Evolutionary conservation across 1,140 invertebrate species (phyloP).

Genomic region (Bombus turneri): DNA sequence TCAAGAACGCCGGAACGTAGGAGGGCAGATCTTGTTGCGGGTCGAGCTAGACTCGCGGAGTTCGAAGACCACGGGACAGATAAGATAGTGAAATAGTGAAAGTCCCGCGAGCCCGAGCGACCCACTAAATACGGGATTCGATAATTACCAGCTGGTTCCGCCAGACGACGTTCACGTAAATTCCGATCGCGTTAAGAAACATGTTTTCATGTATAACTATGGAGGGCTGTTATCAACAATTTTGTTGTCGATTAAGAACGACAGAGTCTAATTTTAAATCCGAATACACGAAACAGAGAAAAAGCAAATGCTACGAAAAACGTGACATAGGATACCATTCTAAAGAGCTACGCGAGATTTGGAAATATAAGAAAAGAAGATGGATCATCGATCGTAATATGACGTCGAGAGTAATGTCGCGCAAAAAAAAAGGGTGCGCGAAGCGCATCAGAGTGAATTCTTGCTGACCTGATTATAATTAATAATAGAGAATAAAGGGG

Average conservation of each 20-base stretch:
- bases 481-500: conserved; percentile 13
- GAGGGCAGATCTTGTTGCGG: conserved; percentile 52
- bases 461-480: conserved; percentile 4
- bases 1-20: conserved; percentile 40
- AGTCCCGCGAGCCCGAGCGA: conserved; percentile 28
- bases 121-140: conserved; percentile 34
- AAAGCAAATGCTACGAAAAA: not conserved
- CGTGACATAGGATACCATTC: rapidly evolving
- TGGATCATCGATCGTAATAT: not conserved
- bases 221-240: not conserved
- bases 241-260: not conserved
- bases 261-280: not conserved
- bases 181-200: not conserved
- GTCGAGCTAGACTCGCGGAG: conserved; percentile 17
- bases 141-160: conserved; percentile 28
- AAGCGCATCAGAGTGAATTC: not conserved
- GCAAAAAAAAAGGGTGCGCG: not conserved
- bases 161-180: conserved; percentile 1
- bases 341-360: not conserved
- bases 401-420: not conserved
- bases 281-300: not conserved
- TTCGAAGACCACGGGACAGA: conserved; percentile 42
- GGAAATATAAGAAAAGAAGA: too few species aligned
- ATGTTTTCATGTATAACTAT: not conserved
- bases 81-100: conserved; percentile 59